Evolutionary conservation across 2,888 invertebrate genomes (phyloP).

Genomic region (Proisotoma minuta): DNA sequence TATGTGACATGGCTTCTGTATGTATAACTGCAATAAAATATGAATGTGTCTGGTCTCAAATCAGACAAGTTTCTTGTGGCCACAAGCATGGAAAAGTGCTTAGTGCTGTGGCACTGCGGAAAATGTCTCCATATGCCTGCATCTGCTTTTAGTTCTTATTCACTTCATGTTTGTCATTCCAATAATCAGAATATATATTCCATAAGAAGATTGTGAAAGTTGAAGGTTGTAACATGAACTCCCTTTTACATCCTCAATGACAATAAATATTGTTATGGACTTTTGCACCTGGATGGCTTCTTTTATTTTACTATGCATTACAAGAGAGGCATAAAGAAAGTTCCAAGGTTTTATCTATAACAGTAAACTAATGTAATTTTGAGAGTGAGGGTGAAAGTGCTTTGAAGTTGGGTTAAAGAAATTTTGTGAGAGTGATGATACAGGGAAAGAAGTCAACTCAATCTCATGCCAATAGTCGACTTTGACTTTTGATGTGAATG

Average conservation of each 20-base stretch:
- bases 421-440: background rate
- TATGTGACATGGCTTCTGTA: too few species aligned
- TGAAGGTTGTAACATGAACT: background rate
- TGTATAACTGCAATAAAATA: too few species aligned
- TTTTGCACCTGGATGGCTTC: background rate
- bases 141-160: background rate
- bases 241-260: background rate
- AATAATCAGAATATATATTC: background rate
- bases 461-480: background rate
- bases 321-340: background rate
- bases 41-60: too few species aligned
- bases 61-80: too few species aligned
- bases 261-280: constrained; percentile 3
- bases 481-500: constrained; percentile 1
- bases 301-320: background rate
- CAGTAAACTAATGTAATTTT: background rate
- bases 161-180: constrained; percentile 2
- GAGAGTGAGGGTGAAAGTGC: background rate
- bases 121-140: too few species aligned
- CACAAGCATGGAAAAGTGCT: too few species aligned
- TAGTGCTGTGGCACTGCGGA: too few species aligned
- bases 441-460: background rate
- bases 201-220: background rate
- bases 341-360: background rate
- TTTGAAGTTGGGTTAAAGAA: background rate